Evolutionary conservation across 2,797 vertebrate genomes (phyloP).

Genomic region (Fringilla coelebs): DNA sequence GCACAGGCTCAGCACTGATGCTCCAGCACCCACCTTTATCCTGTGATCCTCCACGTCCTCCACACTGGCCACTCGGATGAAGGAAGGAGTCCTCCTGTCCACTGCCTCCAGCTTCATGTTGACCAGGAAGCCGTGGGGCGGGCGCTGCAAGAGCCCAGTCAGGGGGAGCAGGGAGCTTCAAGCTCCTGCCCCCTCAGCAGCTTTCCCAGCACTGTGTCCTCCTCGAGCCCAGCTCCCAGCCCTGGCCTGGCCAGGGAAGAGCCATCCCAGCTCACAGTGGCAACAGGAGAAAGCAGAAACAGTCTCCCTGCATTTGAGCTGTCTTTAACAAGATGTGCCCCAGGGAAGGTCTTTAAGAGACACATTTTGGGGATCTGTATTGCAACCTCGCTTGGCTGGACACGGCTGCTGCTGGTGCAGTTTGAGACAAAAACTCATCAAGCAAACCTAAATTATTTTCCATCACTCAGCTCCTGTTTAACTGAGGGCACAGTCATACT

Average conservation of each 20-base stretch:
- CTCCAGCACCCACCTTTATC: conserved; percentile 83
- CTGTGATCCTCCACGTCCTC: conserved; percentile 92
- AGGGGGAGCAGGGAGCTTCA: neutral
- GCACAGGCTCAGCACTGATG: neutral
- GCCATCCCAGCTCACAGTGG: neutral
- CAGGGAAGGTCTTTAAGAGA: neutral
- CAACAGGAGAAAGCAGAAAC: neutral
- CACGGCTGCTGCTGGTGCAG: neutral
- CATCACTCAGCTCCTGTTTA: neutral
- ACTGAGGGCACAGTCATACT: neutral
- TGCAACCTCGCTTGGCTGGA: neutral
- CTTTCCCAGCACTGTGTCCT: neutral
- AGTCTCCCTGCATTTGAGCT: neutral
- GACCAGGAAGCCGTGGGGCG: conserved; percentile 87
- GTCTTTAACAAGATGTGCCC: neutral
- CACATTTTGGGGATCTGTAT: neutral
- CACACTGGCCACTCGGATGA: conserved; percentile 91
- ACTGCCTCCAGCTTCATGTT: conserved; percentile 96
- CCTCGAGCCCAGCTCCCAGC: neutral
- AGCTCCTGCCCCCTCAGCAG: accelerated
- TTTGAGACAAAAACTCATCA: neutral
- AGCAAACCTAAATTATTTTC: neutral
- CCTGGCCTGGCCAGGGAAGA: neutral
- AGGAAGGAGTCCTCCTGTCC: conserved; percentile 90
- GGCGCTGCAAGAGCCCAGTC: conserved; percentile 74